A percentile compares a stretch with the other conserved stretches of the same genome.
phyloP scores from a whole-genome alignment of 2,888 invertebrate species.

The Saturnia pavonia region DNA sequence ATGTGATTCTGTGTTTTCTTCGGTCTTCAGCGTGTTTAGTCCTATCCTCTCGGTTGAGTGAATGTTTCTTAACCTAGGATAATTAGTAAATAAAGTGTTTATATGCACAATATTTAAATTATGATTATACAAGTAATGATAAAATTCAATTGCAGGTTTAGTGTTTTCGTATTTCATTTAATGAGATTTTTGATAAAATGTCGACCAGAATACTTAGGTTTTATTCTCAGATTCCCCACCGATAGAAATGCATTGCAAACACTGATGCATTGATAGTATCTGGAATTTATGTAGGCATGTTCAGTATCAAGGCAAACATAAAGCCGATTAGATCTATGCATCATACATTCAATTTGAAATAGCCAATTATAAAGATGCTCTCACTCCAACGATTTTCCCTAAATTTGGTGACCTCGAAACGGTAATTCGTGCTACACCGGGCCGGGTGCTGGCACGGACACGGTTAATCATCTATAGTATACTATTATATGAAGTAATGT shows the following conservation, averaged over 20 bases:
- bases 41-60: constrained; percentile 58
- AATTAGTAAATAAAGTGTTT: constrained; percentile 1
- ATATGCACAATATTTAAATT: not conserved
- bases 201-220: not conserved
- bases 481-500: too few species aligned
- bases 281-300: not conserved
- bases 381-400: too few species aligned
- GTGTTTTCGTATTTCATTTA: too few species aligned
- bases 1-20: constrained; percentile 44
- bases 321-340: not conserved
- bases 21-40: constrained; percentile 47
- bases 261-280: not conserved
- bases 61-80: constrained; percentile 65
- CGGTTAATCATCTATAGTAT: too few species aligned
- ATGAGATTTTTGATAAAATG: too few species aligned
- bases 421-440: too few species aligned
- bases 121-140: too few species aligned
- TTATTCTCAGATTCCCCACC: not conserved
- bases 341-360: not conserved
- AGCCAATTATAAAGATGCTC: not conserved
- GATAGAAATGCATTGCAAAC: too few species aligned
- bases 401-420: too few species aligned
- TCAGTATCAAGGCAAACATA: not conserved
- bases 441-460: too few species aligned
- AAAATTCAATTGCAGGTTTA: too few species aligned